Evolutionary conservation across 2,797 vertebrate genomes (phyloP).

Genomic region (Rhabdomys pumilio): DNA sequence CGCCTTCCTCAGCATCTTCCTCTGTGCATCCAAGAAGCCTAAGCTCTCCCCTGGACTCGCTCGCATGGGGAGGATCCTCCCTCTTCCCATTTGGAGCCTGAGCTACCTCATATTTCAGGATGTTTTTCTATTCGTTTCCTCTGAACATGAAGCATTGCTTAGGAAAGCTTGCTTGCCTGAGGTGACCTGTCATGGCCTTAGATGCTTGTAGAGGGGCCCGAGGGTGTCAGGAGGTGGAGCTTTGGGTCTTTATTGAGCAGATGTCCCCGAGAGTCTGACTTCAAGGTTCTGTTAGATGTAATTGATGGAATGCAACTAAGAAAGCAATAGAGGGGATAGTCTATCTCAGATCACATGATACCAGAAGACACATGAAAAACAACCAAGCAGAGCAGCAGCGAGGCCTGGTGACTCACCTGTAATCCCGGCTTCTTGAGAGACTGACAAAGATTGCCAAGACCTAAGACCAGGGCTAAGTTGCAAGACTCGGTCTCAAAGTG

Average conservation of each 20-base stretch:
- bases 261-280: neutral
- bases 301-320: neutral
- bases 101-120: fast-evolving
- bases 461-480: neutral
- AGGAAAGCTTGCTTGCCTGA: neutral
- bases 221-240: neutral
- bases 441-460: neutral
- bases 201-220: neutral
- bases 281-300: neutral
- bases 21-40: neutral
- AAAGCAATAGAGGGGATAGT: neutral
- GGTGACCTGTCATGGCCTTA: neutral
- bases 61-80: neutral
- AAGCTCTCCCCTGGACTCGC: neutral
- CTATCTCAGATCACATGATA: neutral
- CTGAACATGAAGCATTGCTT: neutral
- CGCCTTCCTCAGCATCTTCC: fast-evolving
- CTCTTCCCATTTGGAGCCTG: neutral
- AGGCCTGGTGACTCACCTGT: neutral
- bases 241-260: neutral
- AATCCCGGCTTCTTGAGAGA: neutral
- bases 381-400: neutral
- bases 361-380: neutral
- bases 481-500: neutral
- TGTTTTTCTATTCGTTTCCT: fast-evolving